These are phyloP conservation scores for Polietes domitor DNA, from an alignment of 2,888 invertebrate genomes.

Conservation along the genomic window DNA sequence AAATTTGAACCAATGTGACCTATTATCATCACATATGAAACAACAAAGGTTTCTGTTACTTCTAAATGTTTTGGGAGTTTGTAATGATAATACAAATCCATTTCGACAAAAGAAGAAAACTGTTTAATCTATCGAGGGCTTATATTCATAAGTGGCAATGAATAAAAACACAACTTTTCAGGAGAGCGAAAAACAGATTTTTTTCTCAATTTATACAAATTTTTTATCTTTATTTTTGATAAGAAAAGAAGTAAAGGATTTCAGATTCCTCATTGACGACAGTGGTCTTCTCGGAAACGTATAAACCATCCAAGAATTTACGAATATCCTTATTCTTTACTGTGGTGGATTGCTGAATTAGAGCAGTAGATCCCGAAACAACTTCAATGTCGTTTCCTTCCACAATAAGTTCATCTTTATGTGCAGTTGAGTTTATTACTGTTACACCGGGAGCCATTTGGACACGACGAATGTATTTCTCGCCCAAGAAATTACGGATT, in stretches of 20 bases:
- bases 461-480: conserved; percentile 97
- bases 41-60: too few species aligned
- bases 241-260: conserved; percentile 71
- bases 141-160: too few species aligned
- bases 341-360: conserved; percentile 99
- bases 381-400: conserved; percentile 98
- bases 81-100: too few species aligned
- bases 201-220: too few species aligned
- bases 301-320: conserved; percentile 99
- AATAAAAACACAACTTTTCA: too few species aligned
- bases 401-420: conserved; percentile 98
- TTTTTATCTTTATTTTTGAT: conserved; percentile 49
- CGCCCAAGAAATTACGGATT: conserved; percentile 99
- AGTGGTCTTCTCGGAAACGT: conserved; percentile 99
- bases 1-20: too few species aligned
- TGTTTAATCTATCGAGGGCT: too few species aligned
- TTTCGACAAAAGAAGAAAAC: too few species aligned
- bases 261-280: conserved; percentile 89
- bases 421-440: conserved; percentile 94
- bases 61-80: too few species aligned
- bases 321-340: conserved; percentile 99
- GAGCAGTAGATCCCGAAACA: conserved; percentile 98
- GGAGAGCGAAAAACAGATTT: too few species aligned
- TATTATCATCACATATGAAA: too few species aligned
- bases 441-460: conserved; percentile 97